Evolutionary conservation across 2,113 vertebrate species (phyloP).

Genomic region (Cichladusa arquata): DNA sequence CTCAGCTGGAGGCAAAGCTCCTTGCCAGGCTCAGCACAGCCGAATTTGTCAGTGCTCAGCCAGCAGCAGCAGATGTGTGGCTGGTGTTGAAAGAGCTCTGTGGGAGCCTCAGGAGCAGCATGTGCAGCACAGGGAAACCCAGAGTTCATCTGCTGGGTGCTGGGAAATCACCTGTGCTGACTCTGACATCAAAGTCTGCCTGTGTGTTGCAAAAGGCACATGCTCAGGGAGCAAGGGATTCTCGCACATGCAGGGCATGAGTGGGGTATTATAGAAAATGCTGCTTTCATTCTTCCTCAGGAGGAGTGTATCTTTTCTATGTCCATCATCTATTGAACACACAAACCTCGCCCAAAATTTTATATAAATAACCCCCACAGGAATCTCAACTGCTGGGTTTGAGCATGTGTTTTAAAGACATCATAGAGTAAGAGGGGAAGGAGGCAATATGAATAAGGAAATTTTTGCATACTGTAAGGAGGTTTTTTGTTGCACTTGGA

Average conservation of each 20-base stretch:
- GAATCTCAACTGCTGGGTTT: not conserved
- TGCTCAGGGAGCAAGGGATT: not conserved
- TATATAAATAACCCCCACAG: not conserved
- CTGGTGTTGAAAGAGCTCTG: not conserved
- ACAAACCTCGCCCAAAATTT: not conserved
- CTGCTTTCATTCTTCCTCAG: not conserved
- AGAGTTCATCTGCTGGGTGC: rapidly evolving
- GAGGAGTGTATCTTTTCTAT: not conserved
- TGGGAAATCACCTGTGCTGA: not conserved
- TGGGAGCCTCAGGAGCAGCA: not conserved
- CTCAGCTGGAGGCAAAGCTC: conserved; percentile 11
- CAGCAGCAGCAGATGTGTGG: not conserved
- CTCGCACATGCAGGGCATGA: rapidly evolving
- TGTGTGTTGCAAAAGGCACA: rapidly evolving
- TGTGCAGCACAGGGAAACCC: rapidly evolving
- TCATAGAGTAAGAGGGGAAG: not conserved
- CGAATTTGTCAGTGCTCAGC: not conserved
- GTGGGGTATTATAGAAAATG: rapidly evolving
- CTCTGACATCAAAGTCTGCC: not conserved
- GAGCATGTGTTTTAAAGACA: not conserved
- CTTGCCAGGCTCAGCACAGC: not conserved
- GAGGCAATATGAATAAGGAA: not conserved
- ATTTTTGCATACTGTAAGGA: not conserved
- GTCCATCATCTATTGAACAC: not conserved
- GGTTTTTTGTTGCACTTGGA: not conserved